phyloP scores from a whole-genome alignment of 2,113 vertebrate species.

The Alethe diademata region DNA sequence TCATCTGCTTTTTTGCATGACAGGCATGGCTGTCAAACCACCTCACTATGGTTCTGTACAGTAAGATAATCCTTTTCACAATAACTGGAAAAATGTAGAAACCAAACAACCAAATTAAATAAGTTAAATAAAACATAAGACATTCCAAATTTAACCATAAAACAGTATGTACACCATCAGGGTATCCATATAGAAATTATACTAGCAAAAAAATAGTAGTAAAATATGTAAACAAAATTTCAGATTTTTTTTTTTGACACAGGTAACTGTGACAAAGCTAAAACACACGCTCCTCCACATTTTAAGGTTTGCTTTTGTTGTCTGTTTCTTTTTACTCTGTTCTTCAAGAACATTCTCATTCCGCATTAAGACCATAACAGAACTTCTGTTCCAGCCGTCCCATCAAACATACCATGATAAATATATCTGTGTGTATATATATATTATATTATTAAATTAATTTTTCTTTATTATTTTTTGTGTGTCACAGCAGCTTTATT shows the following conservation, averaged over 20 bases:
- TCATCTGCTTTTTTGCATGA: conserved; percentile 53
- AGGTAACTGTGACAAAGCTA: conserved; percentile 94
- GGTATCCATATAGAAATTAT: conserved; percentile 85
- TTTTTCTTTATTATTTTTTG: conserved; percentile 68
- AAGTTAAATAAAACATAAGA: conserved; percentile 70
- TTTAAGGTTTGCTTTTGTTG: conserved; percentile 76
- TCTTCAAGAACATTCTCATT: conserved; percentile 84
- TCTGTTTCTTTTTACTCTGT: conserved; percentile 78
- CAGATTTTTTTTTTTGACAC: conserved; percentile 82
- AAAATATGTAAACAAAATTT: conserved; percentile 97
- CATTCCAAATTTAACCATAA: conserved; percentile 69
- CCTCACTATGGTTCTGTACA: conserved; percentile 80
- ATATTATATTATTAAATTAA: conserved; percentile 78
- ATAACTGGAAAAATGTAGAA: conserved; percentile 74
- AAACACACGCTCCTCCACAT: conserved; percentile 91
- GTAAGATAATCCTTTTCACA: conserved; percentile 75
- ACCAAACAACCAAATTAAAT: conserved; percentile 64
- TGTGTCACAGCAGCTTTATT: conserved; percentile 83
- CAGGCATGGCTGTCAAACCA: conserved; percentile 66
- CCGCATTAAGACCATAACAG: conserved; percentile 78
- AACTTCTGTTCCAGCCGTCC: conserved; percentile 83
- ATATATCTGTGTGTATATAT: conserved; percentile 85
- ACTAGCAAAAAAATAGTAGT: conserved; percentile 86
- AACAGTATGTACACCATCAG: conserved; percentile 81
- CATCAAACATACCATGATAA: conserved; percentile 82